Percentiles rank a stretch among this genome's conserved stretches.
phyloP scores from a whole-genome alignment of 2,113 vertebrate species.

The Mugil cephalus region DNA sequence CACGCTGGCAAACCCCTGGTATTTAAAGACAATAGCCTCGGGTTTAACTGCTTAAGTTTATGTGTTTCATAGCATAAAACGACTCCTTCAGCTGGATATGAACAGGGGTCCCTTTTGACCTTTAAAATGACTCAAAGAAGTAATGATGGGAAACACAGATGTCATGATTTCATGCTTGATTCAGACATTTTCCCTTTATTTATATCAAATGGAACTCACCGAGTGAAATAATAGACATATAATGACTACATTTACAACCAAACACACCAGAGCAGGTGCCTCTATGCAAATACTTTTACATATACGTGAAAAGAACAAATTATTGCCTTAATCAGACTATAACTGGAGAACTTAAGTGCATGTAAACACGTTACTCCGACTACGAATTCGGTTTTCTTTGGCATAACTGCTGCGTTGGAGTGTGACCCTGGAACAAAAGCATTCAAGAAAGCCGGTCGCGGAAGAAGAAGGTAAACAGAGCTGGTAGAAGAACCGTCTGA shows the following conservation, averaged over 20 bases:
- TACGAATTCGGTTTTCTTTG: no score
- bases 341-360: no score
- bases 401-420: no score
- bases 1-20: constrained; percentile 15
- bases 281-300: no score
- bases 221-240: neutral
- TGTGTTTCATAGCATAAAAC: constrained; percentile 17
- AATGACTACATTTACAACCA: no score
- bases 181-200: constrained; percentile 9
- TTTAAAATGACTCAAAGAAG: constrained; percentile 7
- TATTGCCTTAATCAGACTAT: no score
- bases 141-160: constrained; percentile 44
- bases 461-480: no score
- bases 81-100: constrained; percentile 16
- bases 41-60: constrained; percentile 39
- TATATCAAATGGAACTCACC: constrained; percentile 14
- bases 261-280: neutral
- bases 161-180: constrained; percentile 35
- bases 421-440: no score
- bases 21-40: constrained; percentile 23
- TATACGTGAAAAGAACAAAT: no score
- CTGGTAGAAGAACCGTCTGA: no score
- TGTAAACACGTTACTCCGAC: no score
- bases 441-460: no score
- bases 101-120: constrained; percentile 15